A percentile compares a stretch with the other conserved stretches of the same genome.
Conservation (phyloP, 2,888 invertebrate genomes). For the Chalcosyrphus nemorum region DNA sequence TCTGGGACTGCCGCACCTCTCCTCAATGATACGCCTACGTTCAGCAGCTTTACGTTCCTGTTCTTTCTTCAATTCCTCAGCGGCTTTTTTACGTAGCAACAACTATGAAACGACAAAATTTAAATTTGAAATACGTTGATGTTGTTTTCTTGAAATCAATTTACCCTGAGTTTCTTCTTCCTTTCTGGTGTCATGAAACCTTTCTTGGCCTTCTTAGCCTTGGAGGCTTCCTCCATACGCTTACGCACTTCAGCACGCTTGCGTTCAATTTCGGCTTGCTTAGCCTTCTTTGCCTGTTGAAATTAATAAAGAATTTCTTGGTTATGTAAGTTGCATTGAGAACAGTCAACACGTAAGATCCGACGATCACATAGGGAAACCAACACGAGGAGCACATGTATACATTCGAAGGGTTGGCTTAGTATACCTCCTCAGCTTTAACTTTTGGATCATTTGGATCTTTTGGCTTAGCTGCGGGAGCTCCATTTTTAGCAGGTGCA, state of each 20-base stretch:
- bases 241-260: constrained; percentile 99
- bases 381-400: constrained; percentile 64
- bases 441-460: constrained; percentile 79
- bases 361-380: constrained; percentile 35
- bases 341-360: constrained; percentile 12
- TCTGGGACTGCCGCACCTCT: constrained; percentile 96
- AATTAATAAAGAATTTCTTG: not conserved
- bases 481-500: constrained; percentile 68
- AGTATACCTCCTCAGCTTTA: constrained; percentile 79
- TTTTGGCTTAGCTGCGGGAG: constrained; percentile 78
- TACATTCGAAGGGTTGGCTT: constrained; percentile 43
- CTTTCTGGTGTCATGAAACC: constrained; percentile 99
- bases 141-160: too few relatives aligned
- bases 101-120: constrained; percentile 88
- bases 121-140: too few relatives aligned
- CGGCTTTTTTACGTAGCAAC: constrained; percentile 99
- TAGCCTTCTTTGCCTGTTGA: constrained; percentile 96
- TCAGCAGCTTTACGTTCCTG: constrained; percentile 99
- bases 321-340: not conserved
- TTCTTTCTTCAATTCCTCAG: constrained; percentile 99
- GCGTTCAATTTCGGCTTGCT: constrained; percentile 98
- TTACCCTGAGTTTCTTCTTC: constrained; percentile 99
- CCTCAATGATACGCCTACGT: constrained; percentile 97
- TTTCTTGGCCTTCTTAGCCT: constrained; percentile 99
- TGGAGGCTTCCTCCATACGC: constrained; percentile 99